These are phyloP conservation scores for Gymnocypris eckloni DNA, from an alignment of 2,797 vertebrate species.

Conservation along the genomic window DNA sequence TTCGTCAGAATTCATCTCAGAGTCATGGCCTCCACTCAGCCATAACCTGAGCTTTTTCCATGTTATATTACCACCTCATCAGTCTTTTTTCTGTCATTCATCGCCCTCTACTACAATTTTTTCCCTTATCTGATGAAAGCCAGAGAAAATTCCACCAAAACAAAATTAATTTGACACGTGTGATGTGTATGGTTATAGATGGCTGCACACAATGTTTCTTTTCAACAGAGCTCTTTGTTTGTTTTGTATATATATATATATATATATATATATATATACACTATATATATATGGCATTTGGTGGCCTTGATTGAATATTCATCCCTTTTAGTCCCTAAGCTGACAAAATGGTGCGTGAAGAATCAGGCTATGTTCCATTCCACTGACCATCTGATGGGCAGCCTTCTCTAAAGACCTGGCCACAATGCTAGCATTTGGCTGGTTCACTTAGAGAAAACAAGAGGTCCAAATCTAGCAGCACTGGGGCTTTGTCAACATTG, in stretches of 20 bases:
- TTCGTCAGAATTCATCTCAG: slow-evolving; percentile 67
- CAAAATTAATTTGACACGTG: slow-evolving; percentile 29
- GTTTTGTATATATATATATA: background rate
- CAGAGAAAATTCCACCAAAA: slow-evolving; percentile 26
- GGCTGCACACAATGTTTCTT: slow-evolving; percentile 23
- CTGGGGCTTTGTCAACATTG: slow-evolving; percentile 54
- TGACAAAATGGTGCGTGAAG: slow-evolving; percentile 51
- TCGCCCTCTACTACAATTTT: slow-evolving; percentile 10
- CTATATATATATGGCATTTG: slow-evolving; percentile 13
- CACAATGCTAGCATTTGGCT: slow-evolving; percentile 50
- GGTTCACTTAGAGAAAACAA: slow-evolving; percentile 54
- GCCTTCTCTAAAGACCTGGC: slow-evolving; percentile 40
- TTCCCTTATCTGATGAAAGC: slow-evolving; percentile 39
- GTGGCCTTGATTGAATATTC: slow-evolving; percentile 51
- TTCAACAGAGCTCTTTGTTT: slow-evolving; percentile 27
- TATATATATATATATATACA: background rate
- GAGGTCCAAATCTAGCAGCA: slow-evolving; percentile 54
- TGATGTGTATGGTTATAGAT: slow-evolving; percentile 20
- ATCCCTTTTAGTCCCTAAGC: slow-evolving; percentile 55
- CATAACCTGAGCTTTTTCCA: slow-evolving; percentile 35
- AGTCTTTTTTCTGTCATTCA: slow-evolving; percentile 50
- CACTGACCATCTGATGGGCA: slow-evolving; percentile 57
- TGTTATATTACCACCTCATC: slow-evolving; percentile 49
- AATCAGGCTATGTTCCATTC: slow-evolving; percentile 53
- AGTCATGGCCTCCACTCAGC: slow-evolving; percentile 26